These are phyloP conservation scores for Geothlypis trichas DNA, from an alignment of 2,113 vertebrate genomes.

Conservation along the genomic window DNA sequence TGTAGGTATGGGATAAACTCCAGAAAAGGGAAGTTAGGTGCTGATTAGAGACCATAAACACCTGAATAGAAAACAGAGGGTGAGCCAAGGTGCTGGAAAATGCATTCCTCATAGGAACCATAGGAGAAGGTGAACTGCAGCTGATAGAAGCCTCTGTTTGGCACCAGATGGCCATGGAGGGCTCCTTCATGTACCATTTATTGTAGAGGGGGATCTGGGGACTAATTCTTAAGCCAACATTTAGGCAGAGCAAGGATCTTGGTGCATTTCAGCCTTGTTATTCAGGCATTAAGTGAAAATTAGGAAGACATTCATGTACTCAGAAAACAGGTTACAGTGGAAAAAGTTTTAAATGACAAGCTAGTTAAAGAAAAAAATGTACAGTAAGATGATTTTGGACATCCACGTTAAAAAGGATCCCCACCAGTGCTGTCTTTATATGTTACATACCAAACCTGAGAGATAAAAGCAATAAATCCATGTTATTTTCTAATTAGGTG, in stretches of 20 bases:
- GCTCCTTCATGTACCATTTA: accelerated
- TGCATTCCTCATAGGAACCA: background rate
- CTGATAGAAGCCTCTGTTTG: background rate
- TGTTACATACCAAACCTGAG: background rate
- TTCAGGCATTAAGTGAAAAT: background rate
- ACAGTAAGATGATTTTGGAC: background rate
- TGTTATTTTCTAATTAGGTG: background rate
- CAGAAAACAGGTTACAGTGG: background rate
- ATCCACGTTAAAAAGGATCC: background rate
- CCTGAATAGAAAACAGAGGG: conserved; percentile 6
- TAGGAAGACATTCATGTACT: background rate
- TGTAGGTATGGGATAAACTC: background rate
- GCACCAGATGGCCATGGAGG: background rate
- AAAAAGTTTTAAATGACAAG: background rate
- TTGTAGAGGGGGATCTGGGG: background rate
- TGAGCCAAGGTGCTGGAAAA: background rate
- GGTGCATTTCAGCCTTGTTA: background rate
- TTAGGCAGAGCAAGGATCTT: background rate
- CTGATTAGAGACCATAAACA: conserved; percentile 59
- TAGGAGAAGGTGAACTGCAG: background rate
- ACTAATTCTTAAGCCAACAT: background rate
- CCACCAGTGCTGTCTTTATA: background rate
- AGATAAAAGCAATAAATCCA: background rate
- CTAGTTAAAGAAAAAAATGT: background rate
- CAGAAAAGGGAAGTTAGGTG: background rate